Percentiles rank a stretch among this genome's conserved stretches.
These are phyloP conservation scores for Gorsachius goisagi DNA, from an alignment of 2,113 vertebrate species.

Conservation along the genomic window DNA sequence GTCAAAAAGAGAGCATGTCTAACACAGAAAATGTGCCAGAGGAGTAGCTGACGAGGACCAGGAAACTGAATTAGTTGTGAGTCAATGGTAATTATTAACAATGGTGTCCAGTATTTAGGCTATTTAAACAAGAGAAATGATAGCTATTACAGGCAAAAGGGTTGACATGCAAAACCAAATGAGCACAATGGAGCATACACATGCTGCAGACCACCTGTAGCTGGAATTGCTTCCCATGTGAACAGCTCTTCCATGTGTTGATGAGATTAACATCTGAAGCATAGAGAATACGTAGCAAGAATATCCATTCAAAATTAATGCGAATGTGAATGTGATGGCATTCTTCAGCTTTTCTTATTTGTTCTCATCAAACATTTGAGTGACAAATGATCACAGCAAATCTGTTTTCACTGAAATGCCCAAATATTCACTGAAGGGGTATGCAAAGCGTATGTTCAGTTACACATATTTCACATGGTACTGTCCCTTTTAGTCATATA, in stretches of 20 bases:
- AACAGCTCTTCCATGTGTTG: background rate
- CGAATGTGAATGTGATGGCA: background rate
- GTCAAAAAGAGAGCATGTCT: background rate
- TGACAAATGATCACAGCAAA: background rate
- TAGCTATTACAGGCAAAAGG: background rate
- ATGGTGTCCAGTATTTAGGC: background rate
- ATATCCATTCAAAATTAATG: background rate
- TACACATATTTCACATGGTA: background rate
- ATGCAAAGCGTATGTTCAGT: background rate
- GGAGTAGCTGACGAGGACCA: background rate
- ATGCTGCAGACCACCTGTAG: background rate
- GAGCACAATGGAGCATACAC: background rate
- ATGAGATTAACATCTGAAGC: background rate
- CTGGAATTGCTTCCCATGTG: background rate
- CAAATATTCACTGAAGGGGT: background rate
- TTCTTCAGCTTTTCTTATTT: background rate
- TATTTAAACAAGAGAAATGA: background rate
- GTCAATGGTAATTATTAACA: background rate
- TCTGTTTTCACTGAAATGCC: background rate
- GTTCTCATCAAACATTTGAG: background rate
- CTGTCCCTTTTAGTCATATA: background rate
- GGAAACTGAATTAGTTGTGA: background rate
- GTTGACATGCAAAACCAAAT: background rate
- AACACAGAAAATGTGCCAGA: background rate
- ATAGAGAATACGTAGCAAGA: background rate